Base-by-base conservation (phyloP, 1,140 invertebrate genomes). In the Lerema accius region DNA sequence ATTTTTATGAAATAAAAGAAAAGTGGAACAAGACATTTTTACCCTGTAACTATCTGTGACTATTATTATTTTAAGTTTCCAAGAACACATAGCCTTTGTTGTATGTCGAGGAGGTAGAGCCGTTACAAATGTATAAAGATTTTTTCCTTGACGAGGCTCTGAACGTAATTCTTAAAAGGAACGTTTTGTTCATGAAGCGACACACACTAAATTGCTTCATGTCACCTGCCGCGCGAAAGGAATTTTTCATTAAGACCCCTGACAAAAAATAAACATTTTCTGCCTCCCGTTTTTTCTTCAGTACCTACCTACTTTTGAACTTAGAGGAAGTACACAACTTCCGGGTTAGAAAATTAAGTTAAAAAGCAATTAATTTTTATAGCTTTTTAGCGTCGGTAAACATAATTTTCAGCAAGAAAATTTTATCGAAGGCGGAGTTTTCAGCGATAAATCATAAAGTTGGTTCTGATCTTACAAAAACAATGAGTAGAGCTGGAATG, bases 381-480 rank as follows among this genome's bases (percentile, higher is more conserved):
- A 40, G 43, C 43, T 60, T 17, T 46, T 49, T 39, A 60, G 48
- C 9, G 45, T 19, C 26, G 56, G 56, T 40, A 63, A 69, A 67
- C 51, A 49, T 66, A 59, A 61, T 67, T 50, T 50, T 55, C 16
- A 48, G 48, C 60, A 61, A 64, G 60, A 60, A 59, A 53, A 63
- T 63, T 65, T 68, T 60, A 49, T 59, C 62, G 58, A 48, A 53
- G 19, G 48, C 53, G 59, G 58, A 71, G 43, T 72, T 69, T 64
- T 39, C 40, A 65, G 60, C 71, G 58, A 67, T 73, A 69, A 73
- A 69, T 73, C 65, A 73, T 65, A 59, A 70, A 72, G 71, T 73
- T 66, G 61, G 19, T 45, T 45, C 61, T 63, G 43, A 37, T 59
- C 43, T 59, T 32, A 37, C 42, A 56, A 69, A 78, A 78, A 76